Evolutionary conservation across 2,888 invertebrate genomes (phyloP).

Genomic region (Hypomecis punctinalis): DNA sequence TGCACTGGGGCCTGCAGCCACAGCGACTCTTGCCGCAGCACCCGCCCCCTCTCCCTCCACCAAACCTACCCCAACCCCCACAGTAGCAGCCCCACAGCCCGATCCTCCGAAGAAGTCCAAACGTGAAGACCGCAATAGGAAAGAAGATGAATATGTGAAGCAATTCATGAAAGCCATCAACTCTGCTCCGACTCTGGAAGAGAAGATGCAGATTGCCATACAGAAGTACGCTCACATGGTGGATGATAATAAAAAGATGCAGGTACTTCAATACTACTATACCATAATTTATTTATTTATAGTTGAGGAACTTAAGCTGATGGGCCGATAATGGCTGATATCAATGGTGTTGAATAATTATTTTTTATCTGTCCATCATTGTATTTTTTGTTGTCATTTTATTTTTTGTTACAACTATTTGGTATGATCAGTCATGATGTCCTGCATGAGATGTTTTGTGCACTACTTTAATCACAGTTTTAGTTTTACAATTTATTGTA

Average conservation of each 20-base stretch:
- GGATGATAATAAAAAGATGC: slow-evolving; percentile 88
- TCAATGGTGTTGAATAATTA: too few relatives aligned
- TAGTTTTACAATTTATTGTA: too few relatives aligned
- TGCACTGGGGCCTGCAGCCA: neutral
- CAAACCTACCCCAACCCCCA: slow-evolving; percentile 4
- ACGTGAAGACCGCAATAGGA: slow-evolving; percentile 73
- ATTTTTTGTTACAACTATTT: too few relatives aligned
- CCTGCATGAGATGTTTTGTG: too few relatives aligned
- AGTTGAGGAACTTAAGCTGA: too few relatives aligned
- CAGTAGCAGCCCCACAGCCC: slow-evolving; percentile 38
- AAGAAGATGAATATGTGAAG: slow-evolving; percentile 86
- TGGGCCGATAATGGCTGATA: too few relatives aligned
- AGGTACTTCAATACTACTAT: slow-evolving; percentile 1
- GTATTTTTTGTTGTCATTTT: too few relatives aligned
- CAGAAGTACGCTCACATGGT: slow-evolving; percentile 91
- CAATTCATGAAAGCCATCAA: slow-evolving; percentile 87
- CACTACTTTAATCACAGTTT: too few relatives aligned
- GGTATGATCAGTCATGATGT: too few relatives aligned
- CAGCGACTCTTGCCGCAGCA: neutral
- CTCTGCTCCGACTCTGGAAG: slow-evolving; percentile 85
- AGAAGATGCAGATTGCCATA: slow-evolving; percentile 88
- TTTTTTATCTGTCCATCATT: too few relatives aligned
- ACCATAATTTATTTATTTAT: neutral
- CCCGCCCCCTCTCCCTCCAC: slow-evolving; percentile 42
- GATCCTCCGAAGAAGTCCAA: slow-evolving; percentile 67